Evolutionary conservation across 2,113 vertebrate species (phyloP), one percentile per base, ranked within the genome.

Genomic region (Thunnus thynnus): DNA sequence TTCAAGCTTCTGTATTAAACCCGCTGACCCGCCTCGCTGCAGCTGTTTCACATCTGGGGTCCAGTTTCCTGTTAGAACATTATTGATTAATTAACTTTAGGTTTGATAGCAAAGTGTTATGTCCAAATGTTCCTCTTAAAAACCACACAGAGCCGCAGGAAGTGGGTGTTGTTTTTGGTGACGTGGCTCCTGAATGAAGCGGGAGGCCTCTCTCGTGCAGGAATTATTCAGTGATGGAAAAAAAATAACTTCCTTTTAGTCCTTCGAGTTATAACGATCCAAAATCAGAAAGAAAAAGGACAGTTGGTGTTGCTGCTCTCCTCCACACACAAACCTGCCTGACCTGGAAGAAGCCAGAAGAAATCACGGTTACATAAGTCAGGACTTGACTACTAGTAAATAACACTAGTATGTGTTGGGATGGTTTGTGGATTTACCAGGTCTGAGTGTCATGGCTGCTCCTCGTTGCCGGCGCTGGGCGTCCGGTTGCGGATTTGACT

Each of bases 401-500:
- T 36, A 36, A 41, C 5, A 7, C 5, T 1, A 9, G 36, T 11
- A 3, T 16, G 44, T 7, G 13, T 52, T 30, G 27, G 27, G 27
- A 4, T 4, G 27, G 2, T 13, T n/a, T 47, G 36, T 65, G 5
- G 16, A 25, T 14, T 69, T 68, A 88, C 75, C 6, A 17, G 41
- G 1, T 16, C 13, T 0, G 1, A 7, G 48, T 16, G 88, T 96
- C 94, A 96, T 12, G 92, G 97, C 91, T 97, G 97, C 18, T 98
- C 98, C 0, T 99, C 98, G 0, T 96, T 97, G 82, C 97, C 96
- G 76, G 97, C 93, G 22, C 98, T 99, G 22, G 98, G 97, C 32
- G 96, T 94, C 72, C 97, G 95, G 91, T 97, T 99, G 51, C 97
- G 95, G 13, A 98, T 97, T 82, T 98, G 97, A 90, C 95, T 99